phyloP scores from a whole-genome alignment of 2,797 vertebrate genomes.

The Epinephelus coioides region DNA sequence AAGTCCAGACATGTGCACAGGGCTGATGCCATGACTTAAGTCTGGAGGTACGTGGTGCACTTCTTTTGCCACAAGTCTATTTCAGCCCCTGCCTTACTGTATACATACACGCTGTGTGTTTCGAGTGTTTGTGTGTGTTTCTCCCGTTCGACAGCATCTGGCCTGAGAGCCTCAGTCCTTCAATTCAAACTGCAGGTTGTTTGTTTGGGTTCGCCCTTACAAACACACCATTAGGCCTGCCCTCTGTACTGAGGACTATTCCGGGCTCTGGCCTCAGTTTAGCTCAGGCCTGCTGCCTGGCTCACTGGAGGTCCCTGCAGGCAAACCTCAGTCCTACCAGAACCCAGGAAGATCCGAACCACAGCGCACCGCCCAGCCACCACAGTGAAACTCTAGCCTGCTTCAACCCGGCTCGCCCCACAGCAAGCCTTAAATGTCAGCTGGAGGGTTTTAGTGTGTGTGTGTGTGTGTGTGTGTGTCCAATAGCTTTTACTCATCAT shows the following conservation, averaged over 20 bases:
- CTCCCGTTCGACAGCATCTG: conserved; percentile 71
- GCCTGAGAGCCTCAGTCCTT: conserved; percentile 55
- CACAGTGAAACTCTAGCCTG: conserved; percentile 76
- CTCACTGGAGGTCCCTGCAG: conserved; percentile 79
- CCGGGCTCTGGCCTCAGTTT: conserved; percentile 72
- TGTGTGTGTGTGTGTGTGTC: conserved; percentile 33
- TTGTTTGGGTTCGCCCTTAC: conserved; percentile 83
- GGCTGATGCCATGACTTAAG: conserved; percentile 58
- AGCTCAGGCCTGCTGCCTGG: conserved; percentile 77
- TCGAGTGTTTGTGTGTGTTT: conserved; percentile 75
- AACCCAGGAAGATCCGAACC: conserved; percentile 76
- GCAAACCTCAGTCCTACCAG: conserved; percentile 81
- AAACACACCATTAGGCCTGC: conserved; percentile 81
- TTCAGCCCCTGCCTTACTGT: conserved; percentile 64
- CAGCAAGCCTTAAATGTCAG: conserved; percentile 65
- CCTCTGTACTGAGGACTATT: conserved; percentile 74
- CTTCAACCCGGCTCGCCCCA: conserved; percentile 65
- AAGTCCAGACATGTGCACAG: conserved; percentile 49
- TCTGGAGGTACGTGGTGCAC: conserved; percentile 59
- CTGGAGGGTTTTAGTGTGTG: conserved; percentile 48
- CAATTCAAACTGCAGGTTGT: conserved; percentile 75
- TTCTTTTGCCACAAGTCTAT: conserved; percentile 76
- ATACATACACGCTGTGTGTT: conserved; percentile 54
- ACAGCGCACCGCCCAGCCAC: conserved; percentile 74
- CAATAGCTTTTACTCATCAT: conserved; percentile 48